A percentile compares a stretch with the other conserved stretches of the same genome.
These are phyloP conservation scores for Pycnonotus jocosus DNA, from an alignment of 2,113 vertebrate genomes.

Conservation along the genomic window DNA sequence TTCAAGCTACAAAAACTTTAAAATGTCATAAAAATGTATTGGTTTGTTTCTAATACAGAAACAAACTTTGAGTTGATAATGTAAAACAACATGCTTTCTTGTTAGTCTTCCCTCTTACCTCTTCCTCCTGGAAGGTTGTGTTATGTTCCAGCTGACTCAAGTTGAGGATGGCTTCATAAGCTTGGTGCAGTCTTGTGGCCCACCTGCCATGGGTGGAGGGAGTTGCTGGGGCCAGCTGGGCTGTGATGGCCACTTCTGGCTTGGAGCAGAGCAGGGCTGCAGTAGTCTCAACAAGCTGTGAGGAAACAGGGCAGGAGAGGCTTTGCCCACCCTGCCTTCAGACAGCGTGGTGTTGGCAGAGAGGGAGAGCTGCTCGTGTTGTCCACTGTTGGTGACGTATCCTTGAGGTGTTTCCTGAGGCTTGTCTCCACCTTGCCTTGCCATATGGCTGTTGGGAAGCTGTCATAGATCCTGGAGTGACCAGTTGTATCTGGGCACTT, in stretches of 20 bases:
- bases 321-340: background rate
- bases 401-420: background rate
- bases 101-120: background rate
- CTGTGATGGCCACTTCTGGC: accelerated
- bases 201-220: accelerated
- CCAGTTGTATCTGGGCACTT: accelerated
- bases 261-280: accelerated
- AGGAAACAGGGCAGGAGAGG: background rate
- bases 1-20: background rate
- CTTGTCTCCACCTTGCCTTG: background rate
- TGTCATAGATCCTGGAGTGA: background rate
- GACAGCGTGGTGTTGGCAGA: accelerated
- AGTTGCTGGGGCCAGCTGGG: background rate
- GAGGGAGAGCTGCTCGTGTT: accelerated
- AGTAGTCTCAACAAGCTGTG: background rate
- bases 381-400: accelerated
- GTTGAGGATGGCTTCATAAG: background rate
- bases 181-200: accelerated
- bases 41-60: background rate
- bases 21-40: background rate
- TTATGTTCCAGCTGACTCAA: accelerated
- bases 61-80: background rate
- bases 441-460: background rate
- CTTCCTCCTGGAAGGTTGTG: background rate
- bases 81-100: background rate